These are phyloP conservation scores for Magallana ariakensis DNA, from an alignment of 1,140 invertebrate species.

Conservation along the genomic window DNA sequence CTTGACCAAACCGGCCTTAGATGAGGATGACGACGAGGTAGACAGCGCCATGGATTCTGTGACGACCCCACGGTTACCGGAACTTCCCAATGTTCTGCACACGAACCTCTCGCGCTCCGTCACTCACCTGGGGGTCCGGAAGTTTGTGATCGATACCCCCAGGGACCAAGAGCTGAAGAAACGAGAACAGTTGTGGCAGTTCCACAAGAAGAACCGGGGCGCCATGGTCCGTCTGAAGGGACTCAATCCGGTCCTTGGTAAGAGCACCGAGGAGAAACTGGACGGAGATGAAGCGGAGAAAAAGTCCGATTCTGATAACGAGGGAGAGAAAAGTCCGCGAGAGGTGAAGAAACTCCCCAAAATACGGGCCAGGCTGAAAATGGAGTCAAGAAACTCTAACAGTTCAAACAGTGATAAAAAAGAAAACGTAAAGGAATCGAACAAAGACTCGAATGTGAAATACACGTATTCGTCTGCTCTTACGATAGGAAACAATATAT, in stretches of 20 bases:
- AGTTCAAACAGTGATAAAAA: conserved; percentile 9
- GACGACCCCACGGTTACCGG: conserved; percentile 8
- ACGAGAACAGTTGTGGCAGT: conserved; percentile 50
- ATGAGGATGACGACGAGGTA: not conserved
- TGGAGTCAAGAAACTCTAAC: conserved; percentile 32
- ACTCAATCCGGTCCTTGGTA: not conserved
- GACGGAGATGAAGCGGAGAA: not conserved
- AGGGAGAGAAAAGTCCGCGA: not conserved
- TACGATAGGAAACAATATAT: conserved; percentile 50
- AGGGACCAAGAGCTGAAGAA: conserved; percentile 51
- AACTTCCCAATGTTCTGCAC: conserved; percentile 21
- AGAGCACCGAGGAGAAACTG: not conserved
- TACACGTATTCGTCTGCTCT: conserved; percentile 54
- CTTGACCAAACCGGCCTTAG: not conserved
- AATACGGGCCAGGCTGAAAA: not conserved
- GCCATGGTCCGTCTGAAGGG: conserved; percentile 35
- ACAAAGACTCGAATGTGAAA: conserved; percentile 19
- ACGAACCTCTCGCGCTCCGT: conserved; percentile 25
- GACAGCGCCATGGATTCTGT: conserved; percentile 7
- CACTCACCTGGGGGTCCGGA: conserved; percentile 36
- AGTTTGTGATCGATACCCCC: conserved; percentile 52
- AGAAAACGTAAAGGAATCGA: conserved; percentile 18
- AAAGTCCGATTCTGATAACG: conserved; percentile 19
- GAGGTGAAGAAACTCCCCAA: not conserved
- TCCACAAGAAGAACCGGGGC: conserved; percentile 53